Evolutionary conservation across 37 sponge, comb jelly and placozoan species (phyloP).

Genomic region (Aphrocallistes beatrix): DNA sequence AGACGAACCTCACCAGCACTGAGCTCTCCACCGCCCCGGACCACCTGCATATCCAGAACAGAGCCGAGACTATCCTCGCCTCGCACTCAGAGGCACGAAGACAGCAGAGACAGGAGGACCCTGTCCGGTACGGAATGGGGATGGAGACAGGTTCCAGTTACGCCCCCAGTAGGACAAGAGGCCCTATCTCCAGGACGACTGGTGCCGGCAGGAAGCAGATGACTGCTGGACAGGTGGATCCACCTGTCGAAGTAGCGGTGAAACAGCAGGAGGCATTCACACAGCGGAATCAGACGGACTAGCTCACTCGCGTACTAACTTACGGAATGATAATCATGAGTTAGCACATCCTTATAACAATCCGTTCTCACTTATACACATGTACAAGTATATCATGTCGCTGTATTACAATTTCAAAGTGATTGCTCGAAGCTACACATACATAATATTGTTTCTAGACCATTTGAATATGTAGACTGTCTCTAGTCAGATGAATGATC

Average conservation of each 20-base stretch:
- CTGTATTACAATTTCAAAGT: too few relatives aligned
- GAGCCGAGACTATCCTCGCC: background rate
- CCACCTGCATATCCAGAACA: slow-evolving; percentile 2
- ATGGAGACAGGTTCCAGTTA: background rate
- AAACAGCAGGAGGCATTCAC: background rate
- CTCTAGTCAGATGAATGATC: too few relatives aligned
- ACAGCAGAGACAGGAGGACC: slow-evolving; percentile 6
- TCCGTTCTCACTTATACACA: too few relatives aligned
- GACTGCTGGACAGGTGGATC: background rate
- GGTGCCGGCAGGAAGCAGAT: background rate
- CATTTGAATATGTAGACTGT: too few relatives aligned
- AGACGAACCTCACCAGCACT: slow-evolving; percentile 5
- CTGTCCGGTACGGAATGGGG: background rate
- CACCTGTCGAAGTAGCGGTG: background rate
- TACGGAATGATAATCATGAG: too few relatives aligned
- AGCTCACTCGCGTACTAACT: too few relatives aligned
- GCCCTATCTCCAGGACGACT: background rate
- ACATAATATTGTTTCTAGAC: too few relatives aligned
- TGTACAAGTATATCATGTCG: too few relatives aligned
- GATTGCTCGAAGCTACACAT: too few relatives aligned
- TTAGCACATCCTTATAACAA: too few relatives aligned
- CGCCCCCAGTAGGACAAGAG: background rate
- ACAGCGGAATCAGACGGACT: background rate
- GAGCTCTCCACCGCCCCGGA: background rate
- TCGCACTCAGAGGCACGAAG: background rate